Percentiles rank a stretch among this genome's conserved stretches.
These are phyloP conservation scores for Ferdinandea cuprea DNA, from an alignment of 2,888 invertebrate genomes.

Conservation along the genomic window DNA sequence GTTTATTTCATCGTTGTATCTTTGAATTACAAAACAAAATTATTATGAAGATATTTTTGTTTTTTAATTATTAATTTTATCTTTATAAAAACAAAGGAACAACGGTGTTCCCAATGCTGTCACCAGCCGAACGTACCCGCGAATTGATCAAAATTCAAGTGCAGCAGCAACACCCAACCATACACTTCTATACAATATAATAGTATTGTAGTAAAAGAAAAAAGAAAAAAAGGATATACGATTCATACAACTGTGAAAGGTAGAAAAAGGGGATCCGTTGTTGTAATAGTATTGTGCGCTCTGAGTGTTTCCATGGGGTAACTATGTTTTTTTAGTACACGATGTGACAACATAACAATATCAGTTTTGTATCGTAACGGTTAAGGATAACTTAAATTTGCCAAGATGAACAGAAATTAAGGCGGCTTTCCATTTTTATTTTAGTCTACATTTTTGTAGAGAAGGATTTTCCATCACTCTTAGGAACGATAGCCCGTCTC, in stretches of 20 bases:
- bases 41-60: not conserved
- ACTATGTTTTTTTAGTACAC: not conserved
- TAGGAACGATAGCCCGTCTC: constrained; percentile 1
- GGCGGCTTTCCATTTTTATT: constrained; percentile 33
- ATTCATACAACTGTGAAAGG: constrained; percentile 64
- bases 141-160: constrained; percentile 50
- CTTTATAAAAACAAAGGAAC: constrained; percentile 59
- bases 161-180: constrained; percentile 19
- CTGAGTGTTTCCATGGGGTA: constrained; percentile 51
- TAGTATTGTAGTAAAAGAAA: constrained; percentile 5
- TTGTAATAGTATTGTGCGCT: constrained; percentile 37
- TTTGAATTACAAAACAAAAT: constrained; percentile 31
- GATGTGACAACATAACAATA: constrained; percentile 35
- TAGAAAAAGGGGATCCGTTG: constrained; percentile 50
- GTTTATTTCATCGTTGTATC: constrained; percentile 67
- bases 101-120: constrained; percentile 57
- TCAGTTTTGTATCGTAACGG: constrained; percentile 42
- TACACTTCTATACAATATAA: constrained; percentile 17
- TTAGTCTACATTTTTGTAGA: too few species aligned
- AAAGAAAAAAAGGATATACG: constrained; percentile 62
- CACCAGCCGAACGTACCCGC: constrained; percentile 58
- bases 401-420: constrained; percentile 56
- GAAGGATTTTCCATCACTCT: too few species aligned
- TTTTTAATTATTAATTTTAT: constrained; percentile 14
- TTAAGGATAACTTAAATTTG: constrained; percentile 41